A percentile compares a stretch with the other conserved stretches of the same genome.
Evolutionary conservation across 2,797 vertebrate species (phyloP).

Genomic region (Triplophysa yarkandensis): DNA sequence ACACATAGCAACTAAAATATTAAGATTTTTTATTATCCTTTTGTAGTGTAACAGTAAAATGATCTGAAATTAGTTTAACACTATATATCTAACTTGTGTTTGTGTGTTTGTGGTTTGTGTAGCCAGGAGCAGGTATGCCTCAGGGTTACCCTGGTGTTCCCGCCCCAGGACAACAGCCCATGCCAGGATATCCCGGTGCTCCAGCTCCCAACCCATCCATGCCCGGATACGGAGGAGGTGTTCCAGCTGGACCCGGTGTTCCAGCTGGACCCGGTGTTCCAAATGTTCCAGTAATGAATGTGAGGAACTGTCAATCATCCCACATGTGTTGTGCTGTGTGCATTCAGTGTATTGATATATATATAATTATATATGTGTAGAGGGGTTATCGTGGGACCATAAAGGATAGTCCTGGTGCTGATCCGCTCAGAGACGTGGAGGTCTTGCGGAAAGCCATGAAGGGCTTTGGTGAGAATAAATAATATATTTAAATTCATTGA

Average conservation of each 20-base stretch:
- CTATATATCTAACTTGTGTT: no score
- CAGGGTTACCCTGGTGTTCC: slow-evolving; percentile 82
- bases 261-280: no score
- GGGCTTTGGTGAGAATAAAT: slow-evolving; percentile 87
- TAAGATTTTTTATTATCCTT: no score
- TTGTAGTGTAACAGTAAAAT: no score
- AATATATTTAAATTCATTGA: background rate
- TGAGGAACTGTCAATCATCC: slow-evolving; percentile 57
- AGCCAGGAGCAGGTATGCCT: slow-evolving; percentile 81
- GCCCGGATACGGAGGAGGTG: slow-evolving; percentile 78
- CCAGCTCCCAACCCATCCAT: slow-evolving; percentile 75
- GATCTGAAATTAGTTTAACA: no score
- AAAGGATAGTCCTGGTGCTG: slow-evolving; percentile 84
- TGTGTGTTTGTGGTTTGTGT: slow-evolving; percentile 11
- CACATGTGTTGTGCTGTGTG: no score
- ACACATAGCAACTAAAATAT: no score
- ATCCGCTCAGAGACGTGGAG: slow-evolving; percentile 90
- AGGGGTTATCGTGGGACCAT: slow-evolving; percentile 83
- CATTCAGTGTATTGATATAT: no score
- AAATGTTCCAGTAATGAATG: slow-evolving; percentile 66
- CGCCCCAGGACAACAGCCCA: slow-evolving; percentile 76
- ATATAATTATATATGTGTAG: slow-evolving; percentile 63
- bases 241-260: slow-evolving; percentile 51
- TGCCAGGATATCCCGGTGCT: slow-evolving; percentile 80
- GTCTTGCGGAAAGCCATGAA: slow-evolving; percentile 98